Evolutionary conservation across 2,888 invertebrate genomes (phyloP).

Genomic region (Trichopoda pennipes): DNA sequence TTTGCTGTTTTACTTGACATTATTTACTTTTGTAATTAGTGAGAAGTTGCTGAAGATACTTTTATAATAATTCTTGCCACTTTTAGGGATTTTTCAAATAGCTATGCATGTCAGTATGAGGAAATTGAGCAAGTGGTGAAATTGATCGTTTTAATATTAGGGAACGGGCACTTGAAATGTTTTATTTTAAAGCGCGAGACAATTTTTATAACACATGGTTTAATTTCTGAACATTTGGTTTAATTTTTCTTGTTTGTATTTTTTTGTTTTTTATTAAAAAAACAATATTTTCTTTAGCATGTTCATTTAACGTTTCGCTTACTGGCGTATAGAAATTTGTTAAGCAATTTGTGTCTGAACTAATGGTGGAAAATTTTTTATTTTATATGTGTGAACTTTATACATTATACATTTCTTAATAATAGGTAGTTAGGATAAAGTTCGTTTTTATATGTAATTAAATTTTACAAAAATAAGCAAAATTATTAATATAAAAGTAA

Average conservation of each 20-base stretch:
- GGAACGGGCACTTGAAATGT: constrained; percentile 40
- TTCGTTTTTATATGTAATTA: too few relatives aligned
- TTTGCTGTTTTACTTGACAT: constrained; percentile 16
- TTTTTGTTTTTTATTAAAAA: not conserved
- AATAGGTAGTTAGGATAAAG: too few relatives aligned
- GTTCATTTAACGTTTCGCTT: too few relatives aligned
- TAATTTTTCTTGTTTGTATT: not conserved
- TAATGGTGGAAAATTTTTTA: too few relatives aligned
- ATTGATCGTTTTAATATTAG: constrained; percentile 26
- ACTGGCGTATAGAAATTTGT: too few relatives aligned
- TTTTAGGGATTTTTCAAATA: constrained; percentile 28
- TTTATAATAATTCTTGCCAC: not conserved
- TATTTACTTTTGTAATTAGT: constrained; percentile 26
- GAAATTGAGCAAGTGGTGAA: constrained; percentile 47
- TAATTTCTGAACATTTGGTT: not conserved
- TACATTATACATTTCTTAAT: too few relatives aligned
- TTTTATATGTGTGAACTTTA: too few relatives aligned
- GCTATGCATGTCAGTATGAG: not conserved
- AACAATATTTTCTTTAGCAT: too few relatives aligned
- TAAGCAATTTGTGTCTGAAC: too few relatives aligned
- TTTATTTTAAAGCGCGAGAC: constrained; percentile 18
- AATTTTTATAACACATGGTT: constrained; percentile 15
- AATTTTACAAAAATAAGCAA: too few relatives aligned
- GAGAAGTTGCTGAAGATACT: constrained; percentile 11
- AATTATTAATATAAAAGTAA: too few relatives aligned